These are phyloP conservation scores for Microdon myrmicae DNA, from an alignment of 2,888 invertebrate species.

Conservation along the genomic window DNA sequence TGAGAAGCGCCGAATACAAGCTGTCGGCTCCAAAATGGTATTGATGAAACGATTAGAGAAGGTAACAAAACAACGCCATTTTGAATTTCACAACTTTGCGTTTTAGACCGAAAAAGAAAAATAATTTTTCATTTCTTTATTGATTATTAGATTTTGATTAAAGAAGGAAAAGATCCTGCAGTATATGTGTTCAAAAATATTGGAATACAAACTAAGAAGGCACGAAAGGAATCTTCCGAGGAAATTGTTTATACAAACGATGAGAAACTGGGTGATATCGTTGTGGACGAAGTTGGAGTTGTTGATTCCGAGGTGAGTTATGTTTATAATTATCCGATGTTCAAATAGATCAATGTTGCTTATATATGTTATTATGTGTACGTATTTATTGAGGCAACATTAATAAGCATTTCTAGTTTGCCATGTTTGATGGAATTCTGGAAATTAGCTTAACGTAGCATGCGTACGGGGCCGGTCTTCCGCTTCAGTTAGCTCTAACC, in stretches of 20 bases:
- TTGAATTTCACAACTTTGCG: no score
- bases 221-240: slow-evolving; percentile 54
- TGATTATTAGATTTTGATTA: slow-evolving; percentile 70
- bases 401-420: no score
- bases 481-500: no score
- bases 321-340: not conserved
- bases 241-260: slow-evolving; percentile 60
- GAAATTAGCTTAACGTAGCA: no score
- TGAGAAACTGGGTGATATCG: slow-evolving; percentile 62
- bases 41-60: slow-evolving; percentile 85
- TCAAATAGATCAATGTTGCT: not conserved
- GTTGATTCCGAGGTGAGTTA: slow-evolving; percentile 36
- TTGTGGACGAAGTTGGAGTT: slow-evolving; percentile 61
- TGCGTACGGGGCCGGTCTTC: no score
- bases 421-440: no score
- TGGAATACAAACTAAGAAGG: no score
- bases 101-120: no score
- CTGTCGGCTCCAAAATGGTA: slow-evolving; percentile 86
- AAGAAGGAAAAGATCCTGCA: slow-evolving; percentile 80
- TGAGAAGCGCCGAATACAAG: slow-evolving; percentile 88
- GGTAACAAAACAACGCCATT: slow-evolving; percentile 75
- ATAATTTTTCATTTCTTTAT: not conserved
- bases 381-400: no score
- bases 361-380: no score
- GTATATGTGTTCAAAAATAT: slow-evolving; percentile 74